Evolutionary conservation across 2,888 invertebrate genomes (phyloP).

Genomic region (Polia nebulosa): DNA sequence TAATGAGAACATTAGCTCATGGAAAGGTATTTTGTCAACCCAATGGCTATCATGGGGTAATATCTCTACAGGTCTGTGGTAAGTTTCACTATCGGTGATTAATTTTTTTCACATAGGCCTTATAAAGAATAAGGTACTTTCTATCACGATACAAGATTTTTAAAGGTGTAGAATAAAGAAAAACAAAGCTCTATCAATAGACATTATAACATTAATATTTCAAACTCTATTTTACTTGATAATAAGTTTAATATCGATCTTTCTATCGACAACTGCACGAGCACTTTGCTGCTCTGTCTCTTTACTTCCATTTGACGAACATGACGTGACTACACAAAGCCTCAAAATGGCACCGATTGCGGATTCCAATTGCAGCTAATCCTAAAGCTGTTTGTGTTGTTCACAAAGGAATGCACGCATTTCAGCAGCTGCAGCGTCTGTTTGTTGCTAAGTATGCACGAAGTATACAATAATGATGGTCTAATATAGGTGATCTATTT

Average conservation of each 20-base stretch:
- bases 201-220: neutral
- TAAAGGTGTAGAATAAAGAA: neutral
- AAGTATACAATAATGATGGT: neutral
- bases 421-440: too few relatives aligned
- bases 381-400: slow-evolving; percentile 23
- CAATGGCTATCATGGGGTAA: too few relatives aligned
- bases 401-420: slow-evolving; percentile 21
- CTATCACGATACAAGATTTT: neutral
- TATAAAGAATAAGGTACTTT: neutral
- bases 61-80: neutral
- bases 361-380: slow-evolving; percentile 18
- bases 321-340: slow-evolving; percentile 1
- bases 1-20: too few relatives aligned
- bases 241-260: neutral
- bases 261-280: neutral
- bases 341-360: slow-evolving; percentile 2
- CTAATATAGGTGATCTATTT: too few relatives aligned
- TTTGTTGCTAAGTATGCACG: neutral
- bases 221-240: neutral
- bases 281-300: neutral
- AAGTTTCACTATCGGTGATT: neutral
- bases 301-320: slow-evolving; percentile 3
- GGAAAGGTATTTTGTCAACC: neutral
- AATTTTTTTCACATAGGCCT: neutral
- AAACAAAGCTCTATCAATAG: neutral